Evolutionary conservation across 2,113 vertebrate genomes (phyloP).

Genomic region (Saguinus imperator): DNA sequence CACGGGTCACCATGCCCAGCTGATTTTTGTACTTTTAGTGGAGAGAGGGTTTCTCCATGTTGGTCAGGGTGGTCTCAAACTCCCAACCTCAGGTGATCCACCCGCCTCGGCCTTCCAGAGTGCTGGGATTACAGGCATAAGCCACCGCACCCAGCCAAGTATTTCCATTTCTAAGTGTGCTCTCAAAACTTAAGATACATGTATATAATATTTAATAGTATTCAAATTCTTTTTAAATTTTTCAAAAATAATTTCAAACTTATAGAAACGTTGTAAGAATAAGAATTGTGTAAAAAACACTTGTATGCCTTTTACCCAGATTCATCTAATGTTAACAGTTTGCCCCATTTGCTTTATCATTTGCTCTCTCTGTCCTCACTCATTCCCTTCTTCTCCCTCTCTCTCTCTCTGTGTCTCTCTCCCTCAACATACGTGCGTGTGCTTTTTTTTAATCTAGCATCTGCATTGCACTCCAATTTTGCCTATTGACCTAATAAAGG

Average conservation of each 20-base stretch:
- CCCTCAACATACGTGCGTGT: not conserved
- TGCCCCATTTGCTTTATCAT: not conserved
- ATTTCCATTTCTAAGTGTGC: not conserved
- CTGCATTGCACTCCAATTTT: not conserved
- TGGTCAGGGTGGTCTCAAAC: too few relatives aligned
- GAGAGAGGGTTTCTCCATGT: too few relatives aligned
- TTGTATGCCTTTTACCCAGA: not conserved
- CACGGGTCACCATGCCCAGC: too few relatives aligned
- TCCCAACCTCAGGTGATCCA: too few relatives aligned
- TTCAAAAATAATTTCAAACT: slow-evolving; percentile 20
- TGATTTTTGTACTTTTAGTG: too few relatives aligned
- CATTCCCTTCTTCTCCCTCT: not conserved
- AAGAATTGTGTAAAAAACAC: not conserved
- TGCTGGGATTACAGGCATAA: too few relatives aligned
- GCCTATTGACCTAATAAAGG: not conserved
- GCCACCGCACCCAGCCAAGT: not conserved
- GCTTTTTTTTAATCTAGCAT: not conserved
- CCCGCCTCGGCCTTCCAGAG: too few relatives aligned
- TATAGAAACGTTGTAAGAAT: not conserved
- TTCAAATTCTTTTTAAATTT: not conserved
- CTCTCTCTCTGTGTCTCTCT: not conserved
- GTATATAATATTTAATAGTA: not conserved
- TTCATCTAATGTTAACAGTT: not conserved
- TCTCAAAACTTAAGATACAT: not conserved
- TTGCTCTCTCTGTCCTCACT: not conserved